Evolutionary conservation across 2,888 invertebrate species (phyloP).

Genomic region (Leptopilina myrica): DNA sequence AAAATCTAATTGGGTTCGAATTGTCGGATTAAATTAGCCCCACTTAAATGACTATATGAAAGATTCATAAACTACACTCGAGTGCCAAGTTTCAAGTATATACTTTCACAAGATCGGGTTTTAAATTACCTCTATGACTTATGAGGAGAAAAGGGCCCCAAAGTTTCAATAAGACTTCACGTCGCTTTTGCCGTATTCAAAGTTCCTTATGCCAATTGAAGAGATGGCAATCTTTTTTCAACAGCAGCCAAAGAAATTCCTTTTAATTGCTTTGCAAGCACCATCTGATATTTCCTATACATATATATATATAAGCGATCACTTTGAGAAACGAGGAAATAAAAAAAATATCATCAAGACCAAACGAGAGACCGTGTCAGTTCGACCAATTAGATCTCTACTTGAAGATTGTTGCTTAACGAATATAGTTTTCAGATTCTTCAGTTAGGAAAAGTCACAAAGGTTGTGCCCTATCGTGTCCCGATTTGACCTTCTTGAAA

Average conservation of each 20-base stretch:
- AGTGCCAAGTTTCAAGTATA: constrained; percentile 2
- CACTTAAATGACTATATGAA: neutral
- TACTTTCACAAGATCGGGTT: neutral
- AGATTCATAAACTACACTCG: neutral
- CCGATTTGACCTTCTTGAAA: neutral
- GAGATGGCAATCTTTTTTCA: too few relatives aligned
- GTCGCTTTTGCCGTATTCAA: too few relatives aligned
- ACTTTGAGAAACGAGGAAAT: neutral
- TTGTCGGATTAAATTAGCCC: constrained; percentile 17
- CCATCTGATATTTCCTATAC: neutral
- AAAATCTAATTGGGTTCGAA: neutral
- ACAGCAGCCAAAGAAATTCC: too few relatives aligned
- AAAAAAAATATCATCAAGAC: neutral
- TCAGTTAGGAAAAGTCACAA: constrained; percentile 9
- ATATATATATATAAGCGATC: neutral
- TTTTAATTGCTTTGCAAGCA: constrained; percentile 18
- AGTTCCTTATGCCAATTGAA: too few relatives aligned
- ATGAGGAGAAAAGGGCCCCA: constrained; percentile 1
- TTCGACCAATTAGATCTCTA: constrained; percentile 26
- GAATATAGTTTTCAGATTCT: constrained; percentile 21
- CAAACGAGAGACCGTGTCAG: constrained; percentile 17
- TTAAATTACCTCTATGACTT: neutral
- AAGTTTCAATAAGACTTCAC: neutral
- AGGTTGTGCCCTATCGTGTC: constrained; percentile 22
- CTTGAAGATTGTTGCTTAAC: neutral